Percentiles rank a stretch among this genome's conserved stretches.
These are phyloP conservation scores for Mustelus asterias DNA, from an alignment of 2,113 vertebrate genomes.

Conservation along the genomic window DNA sequence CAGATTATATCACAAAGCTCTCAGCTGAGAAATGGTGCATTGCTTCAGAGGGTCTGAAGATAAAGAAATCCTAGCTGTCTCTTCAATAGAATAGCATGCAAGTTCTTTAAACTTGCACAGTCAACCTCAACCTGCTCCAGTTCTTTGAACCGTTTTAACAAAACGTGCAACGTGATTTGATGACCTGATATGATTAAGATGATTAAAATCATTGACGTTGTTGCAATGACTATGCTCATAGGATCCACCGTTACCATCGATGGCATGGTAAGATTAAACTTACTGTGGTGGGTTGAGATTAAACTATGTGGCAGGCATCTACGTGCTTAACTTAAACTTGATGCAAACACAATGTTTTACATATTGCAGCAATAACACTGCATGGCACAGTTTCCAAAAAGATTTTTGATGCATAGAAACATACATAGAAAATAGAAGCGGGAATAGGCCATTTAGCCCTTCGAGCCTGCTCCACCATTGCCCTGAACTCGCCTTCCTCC, in stretches of 20 bases:
- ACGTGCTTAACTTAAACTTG: background rate
- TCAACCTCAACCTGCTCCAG: conserved; percentile 7
- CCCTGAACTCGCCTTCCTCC: too few species aligned
- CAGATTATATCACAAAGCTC: background rate
- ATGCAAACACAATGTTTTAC: background rate
- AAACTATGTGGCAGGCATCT: background rate
- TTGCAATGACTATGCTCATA: background rate
- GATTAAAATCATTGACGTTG: background rate
- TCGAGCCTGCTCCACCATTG: too few species aligned
- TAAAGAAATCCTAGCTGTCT: background rate
- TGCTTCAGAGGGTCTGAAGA: background rate
- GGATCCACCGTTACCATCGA: background rate
- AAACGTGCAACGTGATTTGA: background rate
- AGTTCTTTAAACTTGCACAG: background rate
- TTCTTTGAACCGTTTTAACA: background rate
- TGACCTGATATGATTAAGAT: background rate
- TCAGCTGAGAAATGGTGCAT: background rate
- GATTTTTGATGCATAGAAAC: background rate
- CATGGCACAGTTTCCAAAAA: background rate
- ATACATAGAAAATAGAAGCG: too few species aligned
- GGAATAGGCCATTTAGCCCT: too few species aligned
- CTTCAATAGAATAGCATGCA: background rate
- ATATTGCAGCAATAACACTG: background rate
- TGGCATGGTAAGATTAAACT: background rate
- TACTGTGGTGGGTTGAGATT: background rate